Percentiles rank a stretch among this genome's conserved stretches.
Evolutionary conservation across 2,797 vertebrate species (phyloP).

Genomic region (Platalea minor): DNA sequence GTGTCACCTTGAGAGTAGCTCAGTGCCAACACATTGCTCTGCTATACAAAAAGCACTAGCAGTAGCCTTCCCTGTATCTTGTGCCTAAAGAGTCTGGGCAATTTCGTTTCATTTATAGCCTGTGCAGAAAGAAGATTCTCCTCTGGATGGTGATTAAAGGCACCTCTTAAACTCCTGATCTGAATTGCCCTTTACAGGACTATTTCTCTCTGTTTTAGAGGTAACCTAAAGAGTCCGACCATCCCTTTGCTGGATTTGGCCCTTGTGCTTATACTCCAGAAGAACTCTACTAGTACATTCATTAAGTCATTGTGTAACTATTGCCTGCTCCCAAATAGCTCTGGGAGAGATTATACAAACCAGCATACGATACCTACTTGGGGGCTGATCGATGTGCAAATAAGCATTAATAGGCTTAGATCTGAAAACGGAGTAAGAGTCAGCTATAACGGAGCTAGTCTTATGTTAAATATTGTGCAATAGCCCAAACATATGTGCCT

Average conservation of each 20-base stretch:
- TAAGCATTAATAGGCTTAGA: not conserved
- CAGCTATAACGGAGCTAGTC: not conserved
- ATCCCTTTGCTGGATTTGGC: not conserved
- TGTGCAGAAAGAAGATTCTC: not conserved
- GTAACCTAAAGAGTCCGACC: not conserved
- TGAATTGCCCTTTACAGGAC: not conserved
- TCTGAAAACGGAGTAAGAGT: not conserved
- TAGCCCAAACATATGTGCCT: not conserved
- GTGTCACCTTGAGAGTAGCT: conserved; percentile 60
- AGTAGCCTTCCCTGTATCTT: not conserved
- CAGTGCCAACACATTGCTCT: conserved; percentile 13
- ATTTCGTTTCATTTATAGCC: not conserved
- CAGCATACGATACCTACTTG: rapidly evolving
- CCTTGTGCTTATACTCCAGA: not conserved
- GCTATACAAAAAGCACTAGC: not conserved
- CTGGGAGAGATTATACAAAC: not conserved
- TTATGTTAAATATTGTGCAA: not conserved
- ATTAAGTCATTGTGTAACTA: not conserved
- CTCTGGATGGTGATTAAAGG: conserved; percentile 20
- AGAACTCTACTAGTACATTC: not conserved
- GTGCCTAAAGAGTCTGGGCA: not conserved
- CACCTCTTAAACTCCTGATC: not conserved
- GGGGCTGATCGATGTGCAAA: not conserved
- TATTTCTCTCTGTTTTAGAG: not conserved
- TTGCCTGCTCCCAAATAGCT: not conserved